Evolutionary conservation across 2,888 invertebrate genomes (phyloP).

Genomic region (Molanna angustata): DNA sequence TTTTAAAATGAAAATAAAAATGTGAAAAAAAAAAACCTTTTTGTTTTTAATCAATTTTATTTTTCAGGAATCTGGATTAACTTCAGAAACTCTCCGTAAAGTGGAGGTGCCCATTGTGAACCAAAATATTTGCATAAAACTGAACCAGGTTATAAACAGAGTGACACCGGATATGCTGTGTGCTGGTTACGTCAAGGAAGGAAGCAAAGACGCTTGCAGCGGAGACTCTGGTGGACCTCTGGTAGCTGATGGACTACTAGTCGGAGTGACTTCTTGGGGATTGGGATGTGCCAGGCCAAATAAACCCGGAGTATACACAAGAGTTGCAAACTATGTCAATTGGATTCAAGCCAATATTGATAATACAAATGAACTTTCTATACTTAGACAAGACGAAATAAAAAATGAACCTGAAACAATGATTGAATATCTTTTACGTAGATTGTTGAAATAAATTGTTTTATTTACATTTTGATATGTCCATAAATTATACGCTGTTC

Average conservation of each 20-base stretch:
- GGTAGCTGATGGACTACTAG: slow-evolving; percentile 45
- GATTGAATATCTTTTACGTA: too few relatives aligned
- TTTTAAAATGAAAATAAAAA: too few relatives aligned
- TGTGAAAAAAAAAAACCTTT: too few relatives aligned
- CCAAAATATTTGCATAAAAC: slow-evolving; percentile 41
- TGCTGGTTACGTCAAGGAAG: slow-evolving; percentile 41
- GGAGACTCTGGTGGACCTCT: slow-evolving; percentile 61
- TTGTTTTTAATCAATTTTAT: background rate
- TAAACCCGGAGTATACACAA: slow-evolving; percentile 58
- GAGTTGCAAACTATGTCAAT: slow-evolving; percentile 42
- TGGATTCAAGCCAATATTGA: slow-evolving; percentile 5
- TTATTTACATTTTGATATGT: too few relatives aligned
- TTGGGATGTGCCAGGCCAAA: slow-evolving; percentile 52
- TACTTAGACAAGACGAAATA: too few relatives aligned
- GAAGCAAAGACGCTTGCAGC: slow-evolving; percentile 49
- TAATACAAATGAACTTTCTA: too few relatives aligned
- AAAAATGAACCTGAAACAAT: too few relatives aligned
- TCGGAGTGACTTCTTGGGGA: slow-evolving; percentile 60
- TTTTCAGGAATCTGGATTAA: slow-evolving; percentile 44
- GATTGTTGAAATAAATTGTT: too few relatives aligned
- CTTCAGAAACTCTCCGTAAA: slow-evolving; percentile 42
- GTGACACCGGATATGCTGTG: slow-evolving; percentile 49
- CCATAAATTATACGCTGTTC: too few relatives aligned
- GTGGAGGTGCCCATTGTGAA: slow-evolving; percentile 45
- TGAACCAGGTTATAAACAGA: slow-evolving; percentile 42